Evolutionary conservation across 2,113 vertebrate genomes (phyloP).

Genomic region (Actenoides lindsayi): DNA sequence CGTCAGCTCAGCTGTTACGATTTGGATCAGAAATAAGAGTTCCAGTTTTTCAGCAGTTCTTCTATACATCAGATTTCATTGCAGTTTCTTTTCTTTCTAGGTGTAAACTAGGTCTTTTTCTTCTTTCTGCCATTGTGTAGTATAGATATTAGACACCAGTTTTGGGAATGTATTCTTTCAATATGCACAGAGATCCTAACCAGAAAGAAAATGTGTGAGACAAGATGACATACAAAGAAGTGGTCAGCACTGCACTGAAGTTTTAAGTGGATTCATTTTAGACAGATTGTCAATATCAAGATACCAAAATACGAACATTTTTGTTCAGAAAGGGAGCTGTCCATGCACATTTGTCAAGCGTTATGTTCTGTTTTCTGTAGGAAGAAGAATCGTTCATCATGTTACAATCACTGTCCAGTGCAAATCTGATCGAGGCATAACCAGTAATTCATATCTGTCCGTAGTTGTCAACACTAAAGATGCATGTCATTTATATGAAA

Average conservation of each 20-base stretch:
- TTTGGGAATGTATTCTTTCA: not conserved
- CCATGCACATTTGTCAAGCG: constrained; percentile 30
- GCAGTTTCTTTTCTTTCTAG: not conserved
- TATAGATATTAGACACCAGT: not conserved
- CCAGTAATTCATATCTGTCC: constrained; percentile 39
- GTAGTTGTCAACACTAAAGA: not conserved
- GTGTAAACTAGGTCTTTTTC: not conserved
- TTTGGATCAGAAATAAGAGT: not conserved
- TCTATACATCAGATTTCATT: not conserved
- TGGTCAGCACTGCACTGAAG: not conserved
- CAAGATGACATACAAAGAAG: not conserved
- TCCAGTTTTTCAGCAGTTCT: not conserved
- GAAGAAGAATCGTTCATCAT: constrained; percentile 47
- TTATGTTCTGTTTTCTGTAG: not conserved
- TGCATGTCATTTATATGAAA: not conserved
- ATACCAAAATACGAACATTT: constrained; percentile 6
- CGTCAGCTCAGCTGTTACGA: not conserved
- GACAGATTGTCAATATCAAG: not conserved
- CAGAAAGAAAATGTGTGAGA: not conserved
- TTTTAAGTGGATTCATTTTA: constrained; percentile 14
- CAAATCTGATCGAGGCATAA: constrained; percentile 19
- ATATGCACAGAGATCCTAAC: not conserved
- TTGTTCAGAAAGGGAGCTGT: constrained; percentile 15
- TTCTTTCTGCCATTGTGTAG: not conserved
- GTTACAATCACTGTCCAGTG: constrained; percentile 19